These are phyloP conservation scores for Mormyrus proboscirostris DNA, from an alignment of 2,797 vertebrate genomes.

Conservation along the genomic window DNA sequence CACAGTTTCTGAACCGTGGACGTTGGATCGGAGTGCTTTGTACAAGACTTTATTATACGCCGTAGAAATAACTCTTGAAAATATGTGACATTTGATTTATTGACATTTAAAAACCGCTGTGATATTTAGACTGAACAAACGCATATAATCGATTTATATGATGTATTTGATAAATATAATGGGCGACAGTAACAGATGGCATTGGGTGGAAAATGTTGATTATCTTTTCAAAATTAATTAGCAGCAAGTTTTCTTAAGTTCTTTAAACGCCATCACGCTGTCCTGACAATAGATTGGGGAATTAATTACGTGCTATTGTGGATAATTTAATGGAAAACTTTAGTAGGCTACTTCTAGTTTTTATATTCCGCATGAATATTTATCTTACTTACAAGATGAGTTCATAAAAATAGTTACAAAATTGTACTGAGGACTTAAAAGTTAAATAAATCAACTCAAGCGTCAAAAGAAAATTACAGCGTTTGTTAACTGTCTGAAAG, in stretches of 20 bases:
- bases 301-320: constrained; percentile 8
- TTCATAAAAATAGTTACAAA: neutral
- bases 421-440: neutral
- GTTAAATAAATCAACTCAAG: neutral
- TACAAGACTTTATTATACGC: neutral
- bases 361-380: neutral
- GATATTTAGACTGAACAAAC: constrained; percentile 10
- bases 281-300: constrained; percentile 4
- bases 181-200: constrained; percentile 7
- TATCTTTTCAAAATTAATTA: constrained; percentile 16
- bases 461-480: neutral
- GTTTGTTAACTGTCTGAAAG: neutral
- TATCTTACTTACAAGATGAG: neutral
- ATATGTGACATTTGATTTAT: constrained; percentile 7
- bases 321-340: constrained; percentile 8
- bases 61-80: neutral
- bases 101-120: constrained; percentile 7
- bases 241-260: constrained; percentile 13
- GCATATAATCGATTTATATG: constrained; percentile 5
- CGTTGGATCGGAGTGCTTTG: neutral
- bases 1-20: neutral
- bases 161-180: constrained; percentile 15
- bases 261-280: neutral
- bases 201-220: neutral
- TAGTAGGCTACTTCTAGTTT: neutral